Evolutionary conservation across 2,113 vertebrate species (phyloP).

Genomic region (Perognathus longimembris): DNA sequence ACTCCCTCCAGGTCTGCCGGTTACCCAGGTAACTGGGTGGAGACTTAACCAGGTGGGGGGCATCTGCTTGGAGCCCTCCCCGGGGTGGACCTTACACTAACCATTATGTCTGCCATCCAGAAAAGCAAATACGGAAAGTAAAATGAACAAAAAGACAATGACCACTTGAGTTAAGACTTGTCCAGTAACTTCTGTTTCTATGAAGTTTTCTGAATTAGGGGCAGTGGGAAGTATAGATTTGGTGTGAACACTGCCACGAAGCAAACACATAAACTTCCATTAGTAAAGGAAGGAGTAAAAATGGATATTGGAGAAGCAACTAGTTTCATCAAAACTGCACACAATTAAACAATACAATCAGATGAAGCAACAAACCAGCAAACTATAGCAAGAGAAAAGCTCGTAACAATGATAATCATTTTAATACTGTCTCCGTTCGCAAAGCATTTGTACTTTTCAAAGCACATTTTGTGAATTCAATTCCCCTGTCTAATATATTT

Average conservation of each 20-base stretch:
- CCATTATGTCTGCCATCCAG: neutral
- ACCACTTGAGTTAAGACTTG: neutral
- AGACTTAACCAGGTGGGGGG: no score
- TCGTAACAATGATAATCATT: slow-evolving; percentile 50
- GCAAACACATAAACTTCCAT: neutral
- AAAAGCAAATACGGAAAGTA: neutral
- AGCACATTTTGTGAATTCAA: slow-evolving; percentile 68
- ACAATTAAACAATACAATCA: slow-evolving; percentile 34
- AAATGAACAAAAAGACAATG: neutral
- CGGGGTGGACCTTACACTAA: no score
- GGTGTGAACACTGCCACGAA: neutral
- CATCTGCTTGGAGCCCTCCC: no score
- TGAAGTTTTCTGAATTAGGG: neutral
- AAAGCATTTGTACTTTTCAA: slow-evolving; percentile 64
- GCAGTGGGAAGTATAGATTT: neutral
- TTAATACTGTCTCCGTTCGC: slow-evolving; percentile 48
- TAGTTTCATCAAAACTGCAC: neutral
- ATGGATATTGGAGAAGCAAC: slow-evolving; percentile 20
- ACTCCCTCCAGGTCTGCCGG: no score
- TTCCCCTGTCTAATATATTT: slow-evolving; percentile 75
- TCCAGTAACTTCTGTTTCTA: neutral
- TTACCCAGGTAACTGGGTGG: no score
- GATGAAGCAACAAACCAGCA: slow-evolving; percentile 16
- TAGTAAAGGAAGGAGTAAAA: slow-evolving; percentile 6
- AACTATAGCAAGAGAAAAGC: slow-evolving; percentile 25